Base-by-base conservation (phyloP, 1,140 invertebrate species). In the Drosophila asahinai region DNA sequence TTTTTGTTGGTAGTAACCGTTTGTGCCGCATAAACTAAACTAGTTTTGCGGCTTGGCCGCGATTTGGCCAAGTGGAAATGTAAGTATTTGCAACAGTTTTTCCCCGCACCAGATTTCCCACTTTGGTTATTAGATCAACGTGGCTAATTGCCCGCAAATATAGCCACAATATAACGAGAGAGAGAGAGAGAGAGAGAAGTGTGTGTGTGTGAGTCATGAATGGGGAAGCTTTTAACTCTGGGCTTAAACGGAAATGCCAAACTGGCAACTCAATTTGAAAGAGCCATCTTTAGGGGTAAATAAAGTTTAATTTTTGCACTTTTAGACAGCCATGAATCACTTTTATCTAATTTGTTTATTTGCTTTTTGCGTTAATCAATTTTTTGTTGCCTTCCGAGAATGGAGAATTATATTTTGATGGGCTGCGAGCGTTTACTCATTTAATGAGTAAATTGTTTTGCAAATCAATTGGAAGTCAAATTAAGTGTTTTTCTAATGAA, bases 11-110 rank as follows among this genome's bases (percentile, higher is more conserved):
- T 25, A n/a, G 25, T 73, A 63, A 42, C 36, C 17, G 43, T 59
- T 65, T 70, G 51, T 58, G 43, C 51, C 49, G 77, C 81, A 84
- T 40, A 57, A 42, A 62, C 38, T 68, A 81, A 89, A 89, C 84
- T 75, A 81, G 86, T 89, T 89, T 83, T 62, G 55, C 61, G 68
- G 66, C 75, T 67, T 81, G 65, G 68, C 58, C 71, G 62, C 80
- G 83, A 86, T 86, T 86, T 89, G 64, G 59, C 75, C 79, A 67
- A 77, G 78, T 86, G 82, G 74, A 84, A 84, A 84, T 84, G 70
- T 81, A 47, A 77, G 71, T 73, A 77, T 64, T 61, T 64, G 83
- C 71, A 74, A 77, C 57, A 72, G 74, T 84, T 80, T 84, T 84
- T 82, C 79, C 67, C 71, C 77, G 30, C 38, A 38, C 15, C 36